A percentile compares a stretch with the other conserved stretches of the same genome.
phyloP scores from a whole-genome alignment of 2,888 invertebrate species.

The Drosophila glabriapex region DNA sequence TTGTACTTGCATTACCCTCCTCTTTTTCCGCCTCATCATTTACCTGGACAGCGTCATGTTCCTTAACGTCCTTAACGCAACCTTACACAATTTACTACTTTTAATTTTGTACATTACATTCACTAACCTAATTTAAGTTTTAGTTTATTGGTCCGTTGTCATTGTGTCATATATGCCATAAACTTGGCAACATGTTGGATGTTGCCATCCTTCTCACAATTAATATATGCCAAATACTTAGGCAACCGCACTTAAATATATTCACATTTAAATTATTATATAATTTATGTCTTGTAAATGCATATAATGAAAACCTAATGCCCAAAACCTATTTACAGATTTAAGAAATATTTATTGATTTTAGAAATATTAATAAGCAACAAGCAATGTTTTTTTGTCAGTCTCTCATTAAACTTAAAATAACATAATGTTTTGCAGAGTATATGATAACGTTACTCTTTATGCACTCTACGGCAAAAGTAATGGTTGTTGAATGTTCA shows the following conservation, averaged over 20 bases:
- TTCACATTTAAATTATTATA: neutral
- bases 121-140: neutral
- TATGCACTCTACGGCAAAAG: neutral
- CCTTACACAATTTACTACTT: neutral
- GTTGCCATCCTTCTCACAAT: neutral
- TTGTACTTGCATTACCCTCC: neutral
- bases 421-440: neutral
- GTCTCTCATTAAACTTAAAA: neutral
- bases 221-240: neutral
- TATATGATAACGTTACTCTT: neutral
- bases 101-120: conserved; percentile 17
- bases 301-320: neutral
- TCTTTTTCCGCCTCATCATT: neutral
- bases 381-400: neutral
- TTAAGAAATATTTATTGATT: neutral
- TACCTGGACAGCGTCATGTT: conserved; percentile 12
- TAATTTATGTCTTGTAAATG: neutral
- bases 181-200: neutral
- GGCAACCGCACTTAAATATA: neutral
- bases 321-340: too few relatives aligned
- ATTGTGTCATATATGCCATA: neutral
- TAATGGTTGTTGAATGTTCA: neutral
- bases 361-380: neutral
- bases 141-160: neutral
- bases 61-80: neutral